These are phyloP conservation scores for Hyperoodon ampullatus DNA, from an alignment of 2,113 vertebrate species.

Conservation along the genomic window DNA sequence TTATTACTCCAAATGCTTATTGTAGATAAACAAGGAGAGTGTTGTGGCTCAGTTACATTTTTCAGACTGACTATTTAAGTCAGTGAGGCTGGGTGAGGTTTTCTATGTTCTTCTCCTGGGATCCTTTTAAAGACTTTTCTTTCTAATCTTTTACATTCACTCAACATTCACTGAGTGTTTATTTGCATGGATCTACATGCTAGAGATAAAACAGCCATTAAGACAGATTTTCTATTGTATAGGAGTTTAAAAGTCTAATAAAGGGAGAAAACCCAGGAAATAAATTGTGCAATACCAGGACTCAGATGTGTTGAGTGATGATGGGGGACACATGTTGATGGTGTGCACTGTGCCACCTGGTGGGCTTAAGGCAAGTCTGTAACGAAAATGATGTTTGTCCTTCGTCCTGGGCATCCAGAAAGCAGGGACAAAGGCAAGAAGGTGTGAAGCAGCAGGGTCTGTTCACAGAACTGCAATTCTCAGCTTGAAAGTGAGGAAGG, in stretches of 20 bases:
- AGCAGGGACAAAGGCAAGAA: background rate
- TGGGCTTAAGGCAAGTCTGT: conserved; percentile 3
- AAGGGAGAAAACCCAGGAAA: background rate
- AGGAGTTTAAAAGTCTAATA: background rate
- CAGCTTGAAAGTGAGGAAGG: background rate
- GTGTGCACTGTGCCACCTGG: conserved; percentile 35
- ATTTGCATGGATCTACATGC: background rate
- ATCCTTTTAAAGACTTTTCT: background rate
- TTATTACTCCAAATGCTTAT: background rate
- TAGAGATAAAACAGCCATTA: background rate
- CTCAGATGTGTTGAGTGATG: background rate
- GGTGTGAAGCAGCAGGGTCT: background rate
- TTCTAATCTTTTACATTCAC: background rate
- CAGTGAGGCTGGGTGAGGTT: background rate
- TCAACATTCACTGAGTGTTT: background rate
- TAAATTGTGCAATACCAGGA: background rate
- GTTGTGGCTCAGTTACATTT: background rate
- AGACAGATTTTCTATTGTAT: no score
- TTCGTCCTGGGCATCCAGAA: background rate
- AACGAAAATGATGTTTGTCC: background rate
- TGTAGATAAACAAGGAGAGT: background rate
- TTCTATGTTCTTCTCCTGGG: background rate
- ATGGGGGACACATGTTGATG: background rate
- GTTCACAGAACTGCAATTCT: background rate
- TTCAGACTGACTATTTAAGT: background rate